A percentile compares a stretch with the other conserved stretches of the same genome.
Conservation (phyloP, 1,140 invertebrate species). For the Proales similis region DNA sequence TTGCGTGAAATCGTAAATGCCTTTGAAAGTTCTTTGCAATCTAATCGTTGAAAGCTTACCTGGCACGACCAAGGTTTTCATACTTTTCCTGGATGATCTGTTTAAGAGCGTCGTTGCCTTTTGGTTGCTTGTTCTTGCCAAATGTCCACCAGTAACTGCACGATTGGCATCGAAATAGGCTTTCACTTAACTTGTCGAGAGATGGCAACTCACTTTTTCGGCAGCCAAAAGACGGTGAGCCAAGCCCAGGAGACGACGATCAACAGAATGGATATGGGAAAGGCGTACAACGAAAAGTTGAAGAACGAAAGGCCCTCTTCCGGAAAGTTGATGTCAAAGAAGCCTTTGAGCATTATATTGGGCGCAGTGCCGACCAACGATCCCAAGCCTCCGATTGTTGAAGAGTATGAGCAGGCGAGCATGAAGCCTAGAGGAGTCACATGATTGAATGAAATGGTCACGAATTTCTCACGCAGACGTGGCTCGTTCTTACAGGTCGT, state of each 20-base stretch:
- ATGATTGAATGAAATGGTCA: neutral
- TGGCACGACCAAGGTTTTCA: constrained; percentile 66
- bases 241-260: constrained; percentile 19
- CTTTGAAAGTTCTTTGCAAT: constrained; percentile 20
- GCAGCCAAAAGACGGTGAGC: constrained; percentile 13
- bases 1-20: constrained; percentile 30
- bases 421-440: constrained; percentile 10
- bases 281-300: constrained; percentile 1
- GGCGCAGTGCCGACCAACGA: constrained; percentile 75
- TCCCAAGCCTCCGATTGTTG: constrained; percentile 68
- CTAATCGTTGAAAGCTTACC: constrained; percentile 53
- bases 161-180: neutral
- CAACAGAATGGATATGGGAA: constrained; percentile 29
- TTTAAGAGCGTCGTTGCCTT: constrained; percentile 37
- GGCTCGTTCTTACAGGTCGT: too few species aligned
- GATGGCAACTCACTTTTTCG: constrained; percentile 51
- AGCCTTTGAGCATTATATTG: constrained; percentile 72
- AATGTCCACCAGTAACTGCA: neutral
- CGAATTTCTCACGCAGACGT: too few species aligned
- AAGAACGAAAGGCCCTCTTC: constrained; percentile 11
- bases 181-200: neutral
- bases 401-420: constrained; percentile 60
- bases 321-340: constrained; percentile 55
- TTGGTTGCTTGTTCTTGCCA: constrained; percentile 3
- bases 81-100: constrained; percentile 56